These are phyloP conservation scores for Willisornis vidua DNA, from an alignment of 2,113 vertebrate species.

Conservation along the genomic window DNA sequence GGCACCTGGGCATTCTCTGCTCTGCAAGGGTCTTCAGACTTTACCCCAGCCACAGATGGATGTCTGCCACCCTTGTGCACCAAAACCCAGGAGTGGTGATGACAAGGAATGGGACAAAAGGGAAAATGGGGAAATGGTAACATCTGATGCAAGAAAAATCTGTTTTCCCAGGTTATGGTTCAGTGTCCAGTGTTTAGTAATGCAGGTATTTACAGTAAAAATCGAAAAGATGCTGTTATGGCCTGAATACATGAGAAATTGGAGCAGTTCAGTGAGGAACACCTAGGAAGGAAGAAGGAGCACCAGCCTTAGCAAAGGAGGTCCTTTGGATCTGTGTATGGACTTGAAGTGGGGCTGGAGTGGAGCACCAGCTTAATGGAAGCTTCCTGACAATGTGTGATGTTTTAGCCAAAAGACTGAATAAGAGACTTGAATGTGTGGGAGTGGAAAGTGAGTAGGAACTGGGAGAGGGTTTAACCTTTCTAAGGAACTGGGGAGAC, in stretches of 20 bases:
- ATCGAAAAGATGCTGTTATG: background rate
- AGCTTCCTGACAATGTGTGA: background rate
- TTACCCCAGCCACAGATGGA: background rate
- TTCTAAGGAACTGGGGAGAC: background rate
- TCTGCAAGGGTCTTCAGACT: background rate
- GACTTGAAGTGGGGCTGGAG: background rate
- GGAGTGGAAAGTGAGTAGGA: background rate
- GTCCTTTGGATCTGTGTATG: background rate
- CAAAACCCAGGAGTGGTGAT: background rate
- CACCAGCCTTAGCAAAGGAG: background rate
- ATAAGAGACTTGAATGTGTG: background rate
- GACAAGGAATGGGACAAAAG: background rate
- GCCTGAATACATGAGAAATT: background rate
- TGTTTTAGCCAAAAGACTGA: background rate
- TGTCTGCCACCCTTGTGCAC: background rate
- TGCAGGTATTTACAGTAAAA: background rate
- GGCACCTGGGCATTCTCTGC: background rate
- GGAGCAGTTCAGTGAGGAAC: background rate
- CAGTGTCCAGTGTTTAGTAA: background rate
- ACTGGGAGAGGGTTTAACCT: background rate
- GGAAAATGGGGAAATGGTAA: background rate
- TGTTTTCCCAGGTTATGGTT: background rate
- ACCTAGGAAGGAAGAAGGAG: background rate
- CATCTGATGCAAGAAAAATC: background rate
- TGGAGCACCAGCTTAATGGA: background rate